Evolutionary conservation across 2,888 invertebrate species (phyloP).

Genomic region (Tholera decimalis): DNA sequence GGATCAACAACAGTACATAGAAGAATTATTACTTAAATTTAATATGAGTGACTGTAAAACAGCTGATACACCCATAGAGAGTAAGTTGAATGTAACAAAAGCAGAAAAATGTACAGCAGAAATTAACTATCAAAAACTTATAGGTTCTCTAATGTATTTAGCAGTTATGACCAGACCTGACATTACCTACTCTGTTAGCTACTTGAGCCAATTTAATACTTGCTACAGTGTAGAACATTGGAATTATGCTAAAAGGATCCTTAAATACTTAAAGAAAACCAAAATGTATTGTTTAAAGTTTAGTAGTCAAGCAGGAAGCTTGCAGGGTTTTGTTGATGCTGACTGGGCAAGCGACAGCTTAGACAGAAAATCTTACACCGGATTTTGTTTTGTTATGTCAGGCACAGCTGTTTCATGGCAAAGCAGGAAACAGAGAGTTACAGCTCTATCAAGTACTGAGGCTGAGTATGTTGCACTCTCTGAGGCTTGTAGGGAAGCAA

Average conservation of each 20-base stretch:
- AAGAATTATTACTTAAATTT: too few relatives aligned
- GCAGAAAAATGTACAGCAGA: not conserved
- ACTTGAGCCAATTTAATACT: slow-evolving; percentile 27
- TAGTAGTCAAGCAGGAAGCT: too few relatives aligned
- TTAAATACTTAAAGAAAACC: too few relatives aligned
- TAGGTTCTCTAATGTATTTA: slow-evolving; percentile 22
- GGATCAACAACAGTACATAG: too few relatives aligned
- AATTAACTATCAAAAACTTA: slow-evolving; percentile 7
- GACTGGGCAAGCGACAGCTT: not conserved
- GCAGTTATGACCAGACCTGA: slow-evolving; percentile 22
- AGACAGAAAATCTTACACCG: not conserved
- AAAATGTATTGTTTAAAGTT: too few relatives aligned
- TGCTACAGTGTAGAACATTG: slow-evolving; percentile 26
- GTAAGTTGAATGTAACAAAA: too few relatives aligned
- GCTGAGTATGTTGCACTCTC: too few relatives aligned
- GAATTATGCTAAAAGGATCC: slow-evolving; percentile 23
- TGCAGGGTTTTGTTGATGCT: not conserved
- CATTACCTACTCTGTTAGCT: slow-evolving; percentile 19
- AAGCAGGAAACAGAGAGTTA: too few relatives aligned
- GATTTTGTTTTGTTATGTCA: not conserved
- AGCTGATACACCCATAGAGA: too few relatives aligned
- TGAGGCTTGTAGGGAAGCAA: not conserved
- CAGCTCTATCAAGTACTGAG: too few relatives aligned
- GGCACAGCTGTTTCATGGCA: not conserved
- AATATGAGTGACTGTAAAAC: too few relatives aligned